Evolutionary conservation across 2,113 vertebrate genomes (phyloP), one percentile per base, ranked within the genome.

Genomic region (Zosterops hypoxanthus): DNA sequence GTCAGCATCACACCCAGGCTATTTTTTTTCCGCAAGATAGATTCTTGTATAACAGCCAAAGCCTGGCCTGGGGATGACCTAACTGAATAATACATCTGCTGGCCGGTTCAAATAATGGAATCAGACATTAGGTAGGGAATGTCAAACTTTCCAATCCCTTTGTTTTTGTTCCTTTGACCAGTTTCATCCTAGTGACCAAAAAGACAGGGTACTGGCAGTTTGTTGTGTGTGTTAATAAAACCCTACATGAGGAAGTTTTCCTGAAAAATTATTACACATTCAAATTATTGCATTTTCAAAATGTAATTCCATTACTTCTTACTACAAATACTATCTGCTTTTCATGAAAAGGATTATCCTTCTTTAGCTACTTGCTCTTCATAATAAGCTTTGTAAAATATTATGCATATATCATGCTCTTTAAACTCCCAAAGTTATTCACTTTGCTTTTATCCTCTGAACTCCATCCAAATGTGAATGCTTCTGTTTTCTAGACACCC

Each of bases 41-140:
- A 94, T 88, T 95, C 72, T 95, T 94, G 86, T 90, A 8, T 29
- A 94, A 88, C 52, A 88, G 90, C 53, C 92, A 94, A 92, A 68
- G 53, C 52, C 86, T 90, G 90, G 94, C 82, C 95, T 88, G 50
- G 41, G 53, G 77, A 96, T 96, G 94, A 96, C 94, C 88, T 83
- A 93, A 88, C 72, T 75, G 88, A 92, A 53, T 86, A 94, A 94
- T 57, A 90, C 69, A 88, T 96, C 76, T 93, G 82, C 90, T 95
- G 76, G 55, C 36, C 5, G 0, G 33, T 71, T 88, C 80, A 94
- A 49, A 94, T 78, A 68, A 72, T 9, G 20, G 64, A 89, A 72
- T 65, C 53, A 87, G 84, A 79, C 46, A 23, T 60, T 50, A 85
- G 70, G 57, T 61, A 81, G 72, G 39, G 44, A 78, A 92, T 52